Base-by-base conservation (phyloP, 35 echinoderm and acorn worm genomes). In the Eucidaris tribuloides region DNA sequence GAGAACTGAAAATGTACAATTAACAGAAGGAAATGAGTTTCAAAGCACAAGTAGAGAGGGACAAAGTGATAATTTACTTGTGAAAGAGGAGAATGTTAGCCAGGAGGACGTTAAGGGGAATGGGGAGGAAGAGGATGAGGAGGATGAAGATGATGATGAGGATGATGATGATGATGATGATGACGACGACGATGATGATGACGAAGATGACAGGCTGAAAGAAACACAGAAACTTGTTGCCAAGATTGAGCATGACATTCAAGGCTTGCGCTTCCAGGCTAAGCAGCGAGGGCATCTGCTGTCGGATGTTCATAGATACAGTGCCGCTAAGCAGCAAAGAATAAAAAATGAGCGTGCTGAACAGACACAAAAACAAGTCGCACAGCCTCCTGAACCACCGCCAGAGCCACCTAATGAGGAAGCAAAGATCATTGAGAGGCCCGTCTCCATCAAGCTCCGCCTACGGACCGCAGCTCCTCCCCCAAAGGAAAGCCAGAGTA, bases 181-280 rank as follows among this genome's bases (percentile, higher is more conserved):
- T 2, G 68, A 71, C 5, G 28, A 71, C 40, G 65, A 71, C 17
- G 65, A 74, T 74, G 68, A 74, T 31, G 40, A 74, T 14, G 68
- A 38, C 25, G 68, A 74, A n/a, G 68, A 74, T 14, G 68, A 74
- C 37, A 74, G 68, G 37, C 38, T 74, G 9, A 74, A 74, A 20
- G 68, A 74, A 36, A 74, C 68, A 11, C 68, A 74, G 44, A 74
- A 41, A 13, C 68, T 74, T 38, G 68, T 74, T 38, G 68, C 68
- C 13, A 74, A 74, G 41, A 74, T 74, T 17, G 68, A 74, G 68
- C 68, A 74, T n/a, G 68, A 74, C 18, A 74, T 74, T 22, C 68
- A 74, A 22, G 68, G 68, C 13, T 40, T 74, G 68, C 68, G 68
- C 0, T 74, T 74, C 68, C 68, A 74, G 68, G 68, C 68, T 6